Conservation (phyloP, 2,113 vertebrate species). For the Tretioscincus oriximinensis region DNA sequence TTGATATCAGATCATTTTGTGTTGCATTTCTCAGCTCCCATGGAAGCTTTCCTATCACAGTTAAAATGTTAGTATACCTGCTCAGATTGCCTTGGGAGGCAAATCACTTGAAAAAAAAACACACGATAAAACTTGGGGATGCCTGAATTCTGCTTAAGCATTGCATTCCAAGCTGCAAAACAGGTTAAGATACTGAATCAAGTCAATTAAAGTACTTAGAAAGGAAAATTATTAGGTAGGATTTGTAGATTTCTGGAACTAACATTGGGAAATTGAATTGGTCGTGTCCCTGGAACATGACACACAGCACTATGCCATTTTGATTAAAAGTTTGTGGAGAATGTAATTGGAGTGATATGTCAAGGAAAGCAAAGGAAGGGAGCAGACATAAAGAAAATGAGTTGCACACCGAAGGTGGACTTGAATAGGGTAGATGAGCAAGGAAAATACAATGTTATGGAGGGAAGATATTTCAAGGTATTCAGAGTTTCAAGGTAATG, state of each 20-base stretch:
- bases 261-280: neutral
- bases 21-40: too few relatives aligned
- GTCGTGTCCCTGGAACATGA: neutral
- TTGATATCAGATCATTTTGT: too few relatives aligned
- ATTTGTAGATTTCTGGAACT: neutral
- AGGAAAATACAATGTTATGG: neutral
- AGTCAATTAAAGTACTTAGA: too few relatives aligned
- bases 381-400: neutral
- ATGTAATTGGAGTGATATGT: neutral
- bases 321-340: neutral
- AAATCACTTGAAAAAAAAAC: too few relatives aligned
- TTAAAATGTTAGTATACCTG: too few relatives aligned
- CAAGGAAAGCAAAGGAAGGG: neutral
- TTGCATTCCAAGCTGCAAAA: too few relatives aligned
- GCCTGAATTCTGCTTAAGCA: too few relatives aligned
- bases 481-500: neutral
- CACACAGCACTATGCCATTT: neutral
- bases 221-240: too few relatives aligned
- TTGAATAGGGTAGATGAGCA: fast-evolving
- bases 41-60: too few relatives aligned
- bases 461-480: fast-evolving
- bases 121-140: too few relatives aligned
- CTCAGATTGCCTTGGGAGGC: too few relatives aligned
- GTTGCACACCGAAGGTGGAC: neutral
- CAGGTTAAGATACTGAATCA: too few relatives aligned